Evolutionary conservation across 2,113 vertebrate genomes (phyloP), one percentile per base, ranked within the genome.

Genomic region (Podarcis cretensis): DNA sequence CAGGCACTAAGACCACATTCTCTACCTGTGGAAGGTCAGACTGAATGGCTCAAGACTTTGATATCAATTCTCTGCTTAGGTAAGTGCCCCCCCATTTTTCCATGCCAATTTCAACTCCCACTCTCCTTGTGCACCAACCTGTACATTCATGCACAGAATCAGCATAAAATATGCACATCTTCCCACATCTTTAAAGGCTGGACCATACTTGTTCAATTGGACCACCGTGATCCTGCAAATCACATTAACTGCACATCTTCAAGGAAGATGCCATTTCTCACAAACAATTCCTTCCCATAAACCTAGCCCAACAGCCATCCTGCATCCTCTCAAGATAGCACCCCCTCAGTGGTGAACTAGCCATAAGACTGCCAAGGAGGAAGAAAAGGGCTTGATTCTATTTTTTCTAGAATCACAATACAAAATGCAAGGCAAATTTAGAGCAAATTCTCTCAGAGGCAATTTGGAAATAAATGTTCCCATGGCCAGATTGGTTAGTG

Each of bases 1-100:
- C 59, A 79, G 77, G 48, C 20, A 74, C 54, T n/a, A 48, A 54
- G 23, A 14, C 23, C 54, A 27, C 14, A 27, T 10, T 71, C 40
- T 40, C 14, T 57, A 59, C n/a, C 59, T 81, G 12, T 79, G 74
- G 79, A 75, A 82, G 27, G 18, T 75, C 79, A 82, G 23, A 3
- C 25, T 82, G 48, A 75, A 81, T 65, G 86, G 79, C 68, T 74
- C 86, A 81, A 69, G 48, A 74, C 20, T 30, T 87, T 59, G 79
- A 30, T 54, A 82, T 87, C 68, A n/a, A 27, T 87, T 87, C 57
- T 63, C 32, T 87, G 20, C 79, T 63, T 81, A 87, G 48, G 66
- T 59, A 87, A 73, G 66, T 81, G 25, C 40, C 86, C 71, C 30
- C 48, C 12, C 20, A 48, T 0, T 71, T 71, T 37, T 57, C n/a